These are phyloP conservation scores for Corynorhinus townsendii DNA, from an alignment of 2,113 vertebrate genomes.

Conservation along the genomic window DNA sequence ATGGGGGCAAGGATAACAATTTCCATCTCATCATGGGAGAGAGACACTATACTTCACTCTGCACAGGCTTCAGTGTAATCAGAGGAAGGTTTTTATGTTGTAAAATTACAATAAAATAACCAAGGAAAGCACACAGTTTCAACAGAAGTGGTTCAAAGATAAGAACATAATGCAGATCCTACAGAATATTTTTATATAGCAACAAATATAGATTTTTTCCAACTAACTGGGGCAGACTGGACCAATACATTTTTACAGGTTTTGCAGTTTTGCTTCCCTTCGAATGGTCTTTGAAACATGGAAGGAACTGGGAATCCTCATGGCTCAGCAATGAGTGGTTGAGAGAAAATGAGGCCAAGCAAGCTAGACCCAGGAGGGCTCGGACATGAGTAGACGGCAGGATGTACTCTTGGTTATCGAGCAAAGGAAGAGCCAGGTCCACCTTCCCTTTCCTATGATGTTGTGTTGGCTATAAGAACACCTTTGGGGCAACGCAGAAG, in stretches of 20 bases:
- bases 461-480: background rate
- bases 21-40: slow-evolving; percentile 50
- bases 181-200: slow-evolving; percentile 21
- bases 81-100: background rate
- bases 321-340: background rate
- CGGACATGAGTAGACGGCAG: background rate
- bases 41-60: slow-evolving; percentile 16
- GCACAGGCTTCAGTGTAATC: slow-evolving; percentile 16
- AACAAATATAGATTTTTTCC: slow-evolving; percentile 9
- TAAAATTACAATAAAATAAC: slow-evolving; percentile 37
- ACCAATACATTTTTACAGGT: background rate
- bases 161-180: background rate
- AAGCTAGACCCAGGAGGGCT: background rate
- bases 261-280: background rate
- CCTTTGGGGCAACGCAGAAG: background rate
- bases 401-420: background rate
- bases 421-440: background rate
- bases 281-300: background rate
- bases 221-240: slow-evolving; percentile 14
- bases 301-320: background rate
- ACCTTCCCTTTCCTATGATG: background rate
- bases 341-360: background rate
- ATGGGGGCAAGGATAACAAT: slow-evolving; percentile 46
- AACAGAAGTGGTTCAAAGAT: background rate
- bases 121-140: slow-evolving; percentile 7